phyloP scores from a whole-genome alignment of 2,113 vertebrate genomes.

The Sander vitreus region DNA sequence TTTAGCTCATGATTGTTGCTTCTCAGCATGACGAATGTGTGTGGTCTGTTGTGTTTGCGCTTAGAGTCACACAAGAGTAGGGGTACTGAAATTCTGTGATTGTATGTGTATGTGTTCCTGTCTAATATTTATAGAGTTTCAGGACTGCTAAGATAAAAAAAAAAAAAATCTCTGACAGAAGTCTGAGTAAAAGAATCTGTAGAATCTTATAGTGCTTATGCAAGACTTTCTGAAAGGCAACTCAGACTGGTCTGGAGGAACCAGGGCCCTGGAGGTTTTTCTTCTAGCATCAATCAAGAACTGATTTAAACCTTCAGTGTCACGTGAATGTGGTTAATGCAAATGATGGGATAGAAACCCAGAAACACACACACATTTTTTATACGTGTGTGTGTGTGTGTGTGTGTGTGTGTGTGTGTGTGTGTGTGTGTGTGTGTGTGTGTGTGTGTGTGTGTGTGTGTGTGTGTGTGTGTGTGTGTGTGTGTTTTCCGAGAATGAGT shows the following conservation, averaged over 20 bases:
- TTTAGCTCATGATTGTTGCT: constrained; percentile 61
- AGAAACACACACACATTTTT: constrained; percentile 18
- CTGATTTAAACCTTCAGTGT: constrained; percentile 24
- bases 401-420: no score
- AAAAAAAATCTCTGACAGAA: not conserved
- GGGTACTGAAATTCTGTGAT: constrained; percentile 54
- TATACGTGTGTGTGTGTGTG: not conserved
- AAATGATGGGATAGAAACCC: constrained; percentile 27
- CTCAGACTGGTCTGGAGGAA: not conserved
- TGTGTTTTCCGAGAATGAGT: constrained; percentile 58
- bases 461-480: constrained; percentile 16
- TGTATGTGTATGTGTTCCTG: constrained; percentile 52
- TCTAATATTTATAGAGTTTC: constrained; percentile 52
- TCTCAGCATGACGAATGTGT: constrained; percentile 53
- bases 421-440: no score
- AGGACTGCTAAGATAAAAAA: not conserved
- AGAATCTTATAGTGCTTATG: not conserved
- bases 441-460: constrained; percentile 25
- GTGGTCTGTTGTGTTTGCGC: constrained; percentile 64
- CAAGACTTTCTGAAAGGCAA: not conserved
- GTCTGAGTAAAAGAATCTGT: not conserved
- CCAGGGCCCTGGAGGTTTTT: constrained; percentile 2
- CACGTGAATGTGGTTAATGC: constrained; percentile 27
- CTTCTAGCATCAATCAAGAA: constrained; percentile 3
- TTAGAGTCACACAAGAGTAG: constrained; percentile 53